Evolutionary conservation across 2,888 invertebrate genomes (phyloP).

Genomic region (Dioctria linearis): DNA sequence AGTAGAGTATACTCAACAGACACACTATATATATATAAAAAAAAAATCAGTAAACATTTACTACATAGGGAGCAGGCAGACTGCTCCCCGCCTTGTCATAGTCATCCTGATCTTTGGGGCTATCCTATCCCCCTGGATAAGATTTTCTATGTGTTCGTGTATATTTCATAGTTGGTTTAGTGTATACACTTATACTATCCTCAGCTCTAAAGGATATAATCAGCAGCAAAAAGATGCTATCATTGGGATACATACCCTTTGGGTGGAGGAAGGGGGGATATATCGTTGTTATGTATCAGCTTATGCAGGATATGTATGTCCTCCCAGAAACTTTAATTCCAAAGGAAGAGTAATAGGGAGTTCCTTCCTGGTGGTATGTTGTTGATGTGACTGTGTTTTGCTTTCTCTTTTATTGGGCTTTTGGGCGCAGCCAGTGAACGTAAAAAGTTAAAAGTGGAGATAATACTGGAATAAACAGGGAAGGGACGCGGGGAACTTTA

Average conservation of each 20-base stretch:
- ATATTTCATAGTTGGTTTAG: too few relatives aligned
- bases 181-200: too few relatives aligned
- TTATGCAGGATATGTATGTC: conserved; percentile 17
- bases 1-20: conserved; percentile 10
- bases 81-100: neutral
- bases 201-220: too few relatives aligned
- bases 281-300: conserved; percentile 19
- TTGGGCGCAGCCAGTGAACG: conserved; percentile 44
- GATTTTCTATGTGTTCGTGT: too few relatives aligned
- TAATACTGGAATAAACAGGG: neutral
- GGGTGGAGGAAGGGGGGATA: neutral
- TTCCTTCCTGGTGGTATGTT: conserved; percentile 17
- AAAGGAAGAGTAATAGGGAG: neutral
- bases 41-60: conserved; percentile 16
- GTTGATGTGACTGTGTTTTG: conserved; percentile 43
- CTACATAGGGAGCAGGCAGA: conserved; percentile 1
- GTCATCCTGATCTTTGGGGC: too few relatives aligned
- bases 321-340: conserved; percentile 1
- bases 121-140: too few relatives aligned
- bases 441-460: conserved; percentile 18
- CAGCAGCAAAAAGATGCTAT: neutral
- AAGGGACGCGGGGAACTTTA: conserved; percentile 5
- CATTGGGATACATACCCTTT: conserved; percentile 18
- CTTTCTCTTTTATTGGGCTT: conserved; percentile 44
- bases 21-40: conserved; percentile 15